Base-by-base conservation (phyloP, 2,797 vertebrate genomes). In the Pantherophis vulpinus region DNA sequence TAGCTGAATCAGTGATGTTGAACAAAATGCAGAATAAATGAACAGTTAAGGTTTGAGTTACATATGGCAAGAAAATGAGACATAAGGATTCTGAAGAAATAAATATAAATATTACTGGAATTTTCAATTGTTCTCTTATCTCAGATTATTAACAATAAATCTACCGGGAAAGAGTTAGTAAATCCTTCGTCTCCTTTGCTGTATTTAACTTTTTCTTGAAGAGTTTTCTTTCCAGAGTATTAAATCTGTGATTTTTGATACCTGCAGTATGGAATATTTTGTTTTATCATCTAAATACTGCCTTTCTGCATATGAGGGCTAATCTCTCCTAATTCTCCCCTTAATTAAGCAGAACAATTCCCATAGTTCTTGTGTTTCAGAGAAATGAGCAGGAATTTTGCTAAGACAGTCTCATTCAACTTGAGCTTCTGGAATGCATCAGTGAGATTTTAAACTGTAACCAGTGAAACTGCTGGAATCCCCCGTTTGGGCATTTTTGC, bases 381-480 rank as follows among this genome's bases (percentile, higher is more conserved):
- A 60, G 2, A 87, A 92, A n/a, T 10, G 16, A 87, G 59, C n/a
- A 25, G 27, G n/a, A 55, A 12, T 29, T 54, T 59, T n/a, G 32
- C 47, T 37, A 54, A 51, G 42, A 47, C 27, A 83, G 51, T 32
- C 60, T 37, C 13, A 61, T 86, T 47, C 13, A 29, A 91, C 2
- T 37, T 63, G 47, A 14, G 47, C 23, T 92, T 61, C 91, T 51
- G 18, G 79, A 61, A 91, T 86, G 58, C 51, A 60, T 16, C 37
- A 11, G 16, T 47, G 63, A 79, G 6, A 91, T 56, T 37, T 27
- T 37, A 83, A 83, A 12, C 10, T 11, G 18, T n/a, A 91, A 79
- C 37, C 37, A 42, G 16, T 51, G 87, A 18, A 89, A 66, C 23
- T 83, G 51, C 94, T 91, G 58, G 96, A 96, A 94, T 93, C 87